Evolutionary conservation across 1,140 invertebrate genomes (phyloP).

Genomic region (Lethocerus indicus): DNA sequence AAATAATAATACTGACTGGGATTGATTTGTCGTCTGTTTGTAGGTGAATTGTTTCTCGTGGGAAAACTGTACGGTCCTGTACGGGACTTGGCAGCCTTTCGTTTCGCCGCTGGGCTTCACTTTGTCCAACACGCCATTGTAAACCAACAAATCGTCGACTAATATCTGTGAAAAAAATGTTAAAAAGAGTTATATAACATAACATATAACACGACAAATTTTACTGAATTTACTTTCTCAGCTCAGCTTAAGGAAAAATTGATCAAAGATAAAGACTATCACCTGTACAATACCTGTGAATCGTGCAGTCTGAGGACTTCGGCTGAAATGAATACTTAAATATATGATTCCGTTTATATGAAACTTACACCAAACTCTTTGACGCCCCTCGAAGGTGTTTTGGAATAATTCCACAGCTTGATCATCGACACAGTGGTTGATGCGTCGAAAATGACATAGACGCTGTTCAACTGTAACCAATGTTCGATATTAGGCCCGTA

Average conservation of each 20-base stretch:
- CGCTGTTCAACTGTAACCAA: conserved; percentile 35
- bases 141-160: conserved; percentile 59
- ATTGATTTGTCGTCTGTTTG: not conserved
- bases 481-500: too few relatives aligned
- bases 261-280: too few relatives aligned
- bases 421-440: conserved; percentile 55
- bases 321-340: too few relatives aligned
- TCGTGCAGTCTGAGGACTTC: too few relatives aligned
- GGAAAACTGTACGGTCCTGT: conserved; percentile 30
- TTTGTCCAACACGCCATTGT: conserved; percentile 42
- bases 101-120: not conserved
- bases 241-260: too few relatives aligned
- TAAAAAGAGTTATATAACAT: too few relatives aligned
- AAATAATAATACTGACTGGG: too few relatives aligned
- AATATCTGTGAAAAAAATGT: too few relatives aligned
- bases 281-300: too few relatives aligned
- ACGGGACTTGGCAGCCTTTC: conserved; percentile 21
- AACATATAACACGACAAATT: too few relatives aligned
- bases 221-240: too few relatives aligned
- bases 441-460: conserved; percentile 63
- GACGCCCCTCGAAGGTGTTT: conserved; percentile 54
- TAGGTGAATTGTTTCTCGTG: not conserved
- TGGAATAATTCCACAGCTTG: conserved; percentile 72
- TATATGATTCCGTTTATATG: too few relatives aligned
- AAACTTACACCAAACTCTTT: conserved; percentile 60